Evolutionary conservation across 2,888 invertebrate species (phyloP), one percentile per base, ranked within the genome.

Genomic region (Amphipoea oculea): DNA sequence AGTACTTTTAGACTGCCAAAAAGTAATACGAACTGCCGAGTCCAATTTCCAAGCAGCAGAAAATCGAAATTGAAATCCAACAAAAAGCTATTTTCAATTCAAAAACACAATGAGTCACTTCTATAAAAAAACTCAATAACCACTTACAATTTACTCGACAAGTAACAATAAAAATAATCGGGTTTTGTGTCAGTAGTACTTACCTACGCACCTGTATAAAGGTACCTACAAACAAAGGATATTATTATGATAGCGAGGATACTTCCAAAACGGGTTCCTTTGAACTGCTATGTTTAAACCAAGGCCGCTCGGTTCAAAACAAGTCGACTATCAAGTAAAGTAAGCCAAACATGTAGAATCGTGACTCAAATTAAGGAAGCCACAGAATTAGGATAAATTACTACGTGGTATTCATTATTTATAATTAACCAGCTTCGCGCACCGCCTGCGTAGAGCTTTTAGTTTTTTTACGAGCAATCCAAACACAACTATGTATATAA

Each of bases 311-410:
- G 14, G 29, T 80, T 57, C 51, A 57, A 76, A 84, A 86, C 85
- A 85, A 73, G 17, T 70, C 63, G 72, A 73, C 71, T 85, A 76
- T 74, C 79, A 86, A 79, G 70, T 86, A 76, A 85, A 85, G 74
- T 83, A 84, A 86, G 72, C 75, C 81, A 67, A 86, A 84, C 76
- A 62, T 71, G 83, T 84, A 12, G 42, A 29, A 67, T 77, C 85
- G 87, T 86, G 84, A 84, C 87, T 85, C 69, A 68, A 81, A 74
- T 86, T 40, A 70, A 83, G 86, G 84, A 86, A 84, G 79, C 67
- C 66, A 73, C 69, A 76, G 78, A 75, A 83, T 73, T 83, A 82
- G 70, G 78, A 84, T 67, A 83, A 63, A 76, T 81, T 51, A 48
- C 65, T 48, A 66, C 68, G 72, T 72, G 65, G 40, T 40, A 70